Percentiles rank a stretch among this genome's conserved stretches.
Evolutionary conservation across 2,113 vertebrate genomes (phyloP).

Genomic region (Mirza zaza): DNA sequence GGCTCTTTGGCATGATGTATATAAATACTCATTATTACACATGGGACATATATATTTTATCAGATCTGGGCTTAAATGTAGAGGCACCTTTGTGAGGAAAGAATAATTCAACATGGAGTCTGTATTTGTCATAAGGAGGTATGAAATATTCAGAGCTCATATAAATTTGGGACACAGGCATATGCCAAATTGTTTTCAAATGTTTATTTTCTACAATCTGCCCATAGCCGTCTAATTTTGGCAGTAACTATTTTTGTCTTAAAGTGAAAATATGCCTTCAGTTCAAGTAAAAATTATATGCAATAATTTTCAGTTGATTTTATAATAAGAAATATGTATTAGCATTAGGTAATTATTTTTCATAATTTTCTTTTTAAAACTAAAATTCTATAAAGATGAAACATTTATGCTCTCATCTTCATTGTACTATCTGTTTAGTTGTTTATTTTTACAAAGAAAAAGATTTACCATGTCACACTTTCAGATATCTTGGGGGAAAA

Average conservation of each 20-base stretch:
- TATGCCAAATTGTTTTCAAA: slow-evolving; percentile 58
- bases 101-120: background rate
- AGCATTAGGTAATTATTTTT: background rate
- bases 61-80: slow-evolving; percentile 42
- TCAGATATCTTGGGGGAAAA: background rate
- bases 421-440: background rate
- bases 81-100: slow-evolving; percentile 38
- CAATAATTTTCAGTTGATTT: background rate
- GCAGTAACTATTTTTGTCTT: slow-evolving; percentile 53
- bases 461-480: background rate
- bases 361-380: slow-evolving; percentile 8
- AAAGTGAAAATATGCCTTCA: slow-evolving; percentile 54
- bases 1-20: slow-evolving; percentile 43
- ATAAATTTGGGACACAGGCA: slow-evolving; percentile 51
- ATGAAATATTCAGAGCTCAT: slow-evolving; percentile 51
- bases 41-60: slow-evolving; percentile 44
- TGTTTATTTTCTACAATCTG: slow-evolving; percentile 46
- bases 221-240: slow-evolving; percentile 44
- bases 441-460: slow-evolving; percentile 44
- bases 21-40: slow-evolving; percentile 45
- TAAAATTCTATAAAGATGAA: background rate
- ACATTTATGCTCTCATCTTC: background rate
- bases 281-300: slow-evolving; percentile 13
- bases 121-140: slow-evolving; percentile 33
- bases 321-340: slow-evolving; percentile 12